phyloP scores from a whole-genome alignment of 2,797 vertebrate genomes.

The Gila robusta region DNA sequence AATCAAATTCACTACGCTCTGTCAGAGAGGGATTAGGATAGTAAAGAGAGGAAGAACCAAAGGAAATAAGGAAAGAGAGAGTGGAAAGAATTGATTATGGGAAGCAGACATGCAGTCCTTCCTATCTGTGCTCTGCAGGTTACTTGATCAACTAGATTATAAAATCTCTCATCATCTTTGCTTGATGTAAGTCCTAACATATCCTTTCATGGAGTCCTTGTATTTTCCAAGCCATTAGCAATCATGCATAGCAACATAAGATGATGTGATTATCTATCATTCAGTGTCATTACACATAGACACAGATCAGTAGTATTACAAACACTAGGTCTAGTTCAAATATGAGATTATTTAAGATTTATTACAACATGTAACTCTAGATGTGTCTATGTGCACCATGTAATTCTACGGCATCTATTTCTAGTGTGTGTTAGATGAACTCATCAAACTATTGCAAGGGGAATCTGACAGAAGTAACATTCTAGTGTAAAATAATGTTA shows the following conservation, averaged over 20 bases:
- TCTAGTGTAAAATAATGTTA: not conserved
- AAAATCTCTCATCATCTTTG: not conserved
- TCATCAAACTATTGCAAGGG: not conserved
- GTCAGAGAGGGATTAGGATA: conserved; percentile 70
- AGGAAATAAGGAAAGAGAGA: conserved; percentile 27
- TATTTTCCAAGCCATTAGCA: not conserved
- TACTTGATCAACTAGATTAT: not conserved
- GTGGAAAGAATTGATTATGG: not conserved
- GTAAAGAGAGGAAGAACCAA: conserved; percentile 46
- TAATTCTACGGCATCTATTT: too few species aligned
- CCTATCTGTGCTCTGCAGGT: not conserved
- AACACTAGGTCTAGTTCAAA: not conserved
- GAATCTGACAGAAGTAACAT: too few species aligned
- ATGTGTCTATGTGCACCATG: too few species aligned
- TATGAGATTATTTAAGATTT: not conserved
- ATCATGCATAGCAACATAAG: not conserved
- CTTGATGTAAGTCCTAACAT: not conserved
- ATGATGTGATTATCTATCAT: not conserved
- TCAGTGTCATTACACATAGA: not conserved
- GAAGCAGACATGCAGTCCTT: conserved; percentile 3
- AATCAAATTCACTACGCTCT: conserved; percentile 98
- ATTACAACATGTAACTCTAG: not conserved
- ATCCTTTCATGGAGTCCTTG: not conserved
- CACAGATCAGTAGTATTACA: not conserved
- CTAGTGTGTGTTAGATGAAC: not conserved